Conservation (phyloP, 2,888 invertebrate genomes). For the Nematopogon swammerdamellus region DNA sequence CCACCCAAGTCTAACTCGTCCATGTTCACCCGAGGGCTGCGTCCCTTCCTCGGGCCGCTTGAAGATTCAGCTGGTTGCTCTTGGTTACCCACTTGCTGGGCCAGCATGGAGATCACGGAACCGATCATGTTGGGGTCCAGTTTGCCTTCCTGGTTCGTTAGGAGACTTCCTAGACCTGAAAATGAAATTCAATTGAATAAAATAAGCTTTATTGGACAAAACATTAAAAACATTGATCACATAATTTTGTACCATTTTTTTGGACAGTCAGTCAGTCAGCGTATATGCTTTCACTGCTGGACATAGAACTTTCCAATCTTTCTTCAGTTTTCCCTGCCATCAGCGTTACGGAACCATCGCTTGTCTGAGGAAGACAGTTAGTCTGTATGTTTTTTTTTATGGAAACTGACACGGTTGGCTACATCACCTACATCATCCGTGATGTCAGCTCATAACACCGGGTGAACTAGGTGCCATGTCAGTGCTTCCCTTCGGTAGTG, state of each 20-base stretch:
- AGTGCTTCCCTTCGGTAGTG: too few relatives aligned
- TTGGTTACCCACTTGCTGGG: slow-evolving; percentile 31
- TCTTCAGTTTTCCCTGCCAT: too few relatives aligned
- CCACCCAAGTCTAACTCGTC: slow-evolving; percentile 50
- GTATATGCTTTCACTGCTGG: background rate
- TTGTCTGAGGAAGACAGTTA: too few relatives aligned
- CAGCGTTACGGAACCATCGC: too few relatives aligned
- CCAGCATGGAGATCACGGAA: slow-evolving; percentile 44
- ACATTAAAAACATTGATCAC: too few relatives aligned
- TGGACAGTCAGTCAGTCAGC: background rate
- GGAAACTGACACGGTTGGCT: too few relatives aligned
- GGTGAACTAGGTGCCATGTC: too few relatives aligned
- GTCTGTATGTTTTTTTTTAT: too few relatives aligned
- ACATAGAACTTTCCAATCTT: slow-evolving; percentile 3
- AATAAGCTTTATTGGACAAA: background rate
- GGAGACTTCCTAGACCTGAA: slow-evolving; percentile 47
- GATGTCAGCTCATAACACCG: too few relatives aligned
- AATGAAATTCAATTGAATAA: slow-evolving; percentile 8
- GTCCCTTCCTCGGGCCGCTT: slow-evolving; percentile 23
- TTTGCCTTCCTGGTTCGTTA: slow-evolving; percentile 58
- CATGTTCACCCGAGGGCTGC: slow-evolving; percentile 19
- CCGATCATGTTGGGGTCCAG: slow-evolving; percentile 53
- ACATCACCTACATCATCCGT: too few relatives aligned
- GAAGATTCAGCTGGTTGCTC: slow-evolving; percentile 17
- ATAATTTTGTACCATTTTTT: too few relatives aligned